These are phyloP conservation scores for Eretmochelys imbricata DNA, from an alignment of 2,113 vertebrate genomes.

Conservation along the genomic window DNA sequence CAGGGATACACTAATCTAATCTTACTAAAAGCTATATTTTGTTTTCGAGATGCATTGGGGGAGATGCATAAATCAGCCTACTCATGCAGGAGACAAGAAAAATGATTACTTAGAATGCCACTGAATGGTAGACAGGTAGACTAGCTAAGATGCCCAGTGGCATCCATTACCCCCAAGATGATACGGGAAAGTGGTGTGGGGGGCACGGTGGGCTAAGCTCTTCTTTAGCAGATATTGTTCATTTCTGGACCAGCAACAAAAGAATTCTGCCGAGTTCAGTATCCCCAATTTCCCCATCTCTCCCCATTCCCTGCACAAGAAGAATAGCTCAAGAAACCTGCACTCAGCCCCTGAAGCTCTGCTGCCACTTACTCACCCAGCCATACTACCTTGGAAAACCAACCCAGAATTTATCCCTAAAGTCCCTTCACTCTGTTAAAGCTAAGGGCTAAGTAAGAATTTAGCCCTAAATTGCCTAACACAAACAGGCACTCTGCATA, in stretches of 20 bases:
- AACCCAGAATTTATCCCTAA: neutral
- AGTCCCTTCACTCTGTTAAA: neutral
- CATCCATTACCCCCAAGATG: neutral
- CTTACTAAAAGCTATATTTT: neutral
- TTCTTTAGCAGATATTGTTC: neutral
- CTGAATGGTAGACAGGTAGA: neutral
- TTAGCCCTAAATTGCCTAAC: neutral
- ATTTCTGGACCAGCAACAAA: neutral
- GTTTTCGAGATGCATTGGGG: neutral
- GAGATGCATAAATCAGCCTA: neutral
- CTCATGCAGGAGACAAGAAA: neutral
- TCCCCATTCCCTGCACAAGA: neutral
- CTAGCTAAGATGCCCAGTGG: neutral
- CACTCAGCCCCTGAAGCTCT: neutral
- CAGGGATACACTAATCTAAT: neutral
- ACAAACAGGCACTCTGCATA: neutral
- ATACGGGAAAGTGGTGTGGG: neutral
- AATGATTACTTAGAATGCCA: accelerated
- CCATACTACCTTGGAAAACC: neutral
- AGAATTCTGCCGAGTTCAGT: neutral
- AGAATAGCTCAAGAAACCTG: neutral
- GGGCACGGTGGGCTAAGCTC: neutral
- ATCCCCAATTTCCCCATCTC: neutral
- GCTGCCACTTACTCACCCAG: neutral
- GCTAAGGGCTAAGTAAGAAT: neutral